A percentile compares a stretch with the other conserved stretches of the same genome.
Evolutionary conservation across 2,113 vertebrate species (phyloP).

Genomic region (Penelope pileata): DNA sequence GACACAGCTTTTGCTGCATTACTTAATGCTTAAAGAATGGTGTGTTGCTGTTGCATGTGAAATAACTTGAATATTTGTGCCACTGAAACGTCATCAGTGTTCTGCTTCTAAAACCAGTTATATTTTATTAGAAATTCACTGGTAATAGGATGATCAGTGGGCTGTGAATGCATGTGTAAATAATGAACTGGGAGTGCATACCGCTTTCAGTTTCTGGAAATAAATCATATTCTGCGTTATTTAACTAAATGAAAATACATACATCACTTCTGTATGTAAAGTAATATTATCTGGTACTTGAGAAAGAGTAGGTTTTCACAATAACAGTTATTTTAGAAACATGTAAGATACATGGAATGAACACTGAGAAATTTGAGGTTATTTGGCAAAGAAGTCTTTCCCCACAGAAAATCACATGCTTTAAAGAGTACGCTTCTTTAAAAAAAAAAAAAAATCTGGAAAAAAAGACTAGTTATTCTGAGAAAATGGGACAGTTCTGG

Average conservation of each 20-base stretch:
- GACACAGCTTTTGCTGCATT: neutral
- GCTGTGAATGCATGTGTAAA: neutral
- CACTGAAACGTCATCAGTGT: neutral
- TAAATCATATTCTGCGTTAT: neutral
- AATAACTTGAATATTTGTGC: neutral
- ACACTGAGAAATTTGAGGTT: neutral
- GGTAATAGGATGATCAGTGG: neutral
- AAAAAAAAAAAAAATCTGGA: neutral
- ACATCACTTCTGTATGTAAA: neutral
- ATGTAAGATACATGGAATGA: neutral
- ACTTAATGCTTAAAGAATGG: neutral
- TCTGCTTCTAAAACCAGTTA: neutral
- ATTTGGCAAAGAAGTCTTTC: neutral
- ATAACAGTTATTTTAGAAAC: neutral
- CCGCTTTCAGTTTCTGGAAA: neutral
- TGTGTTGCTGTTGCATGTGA: accelerated
- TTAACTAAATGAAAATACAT: neutral
- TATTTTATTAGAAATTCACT: neutral
- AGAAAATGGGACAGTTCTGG: neutral
- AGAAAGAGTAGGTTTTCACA: neutral
- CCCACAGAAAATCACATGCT: neutral
- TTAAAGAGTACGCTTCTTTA: neutral
- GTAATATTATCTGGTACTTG: neutral
- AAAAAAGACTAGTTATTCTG: neutral
- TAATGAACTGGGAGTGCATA: neutral